A percentile compares a stretch with the other conserved stretches of the same genome.
Evolutionary conservation across 2,888 invertebrate species (phyloP).

Genomic region (Polydrusus pterygomalis): DNA sequence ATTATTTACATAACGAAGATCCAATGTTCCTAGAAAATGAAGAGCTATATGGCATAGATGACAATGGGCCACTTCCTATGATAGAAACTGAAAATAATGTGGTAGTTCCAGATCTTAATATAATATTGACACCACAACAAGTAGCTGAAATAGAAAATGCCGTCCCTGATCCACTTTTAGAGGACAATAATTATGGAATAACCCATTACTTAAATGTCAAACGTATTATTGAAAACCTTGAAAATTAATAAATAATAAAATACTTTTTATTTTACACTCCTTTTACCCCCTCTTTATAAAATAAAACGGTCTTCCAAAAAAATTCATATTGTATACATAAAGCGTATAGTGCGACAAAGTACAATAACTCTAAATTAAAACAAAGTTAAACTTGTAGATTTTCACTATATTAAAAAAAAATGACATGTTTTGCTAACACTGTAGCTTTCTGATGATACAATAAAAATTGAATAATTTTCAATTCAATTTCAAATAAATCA

Average conservation of each 20-base stretch:
- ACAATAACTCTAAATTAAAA: too few relatives aligned
- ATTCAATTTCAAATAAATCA: too few relatives aligned
- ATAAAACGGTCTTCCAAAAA: conserved; percentile 3
- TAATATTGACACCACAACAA: conserved; percentile 7
- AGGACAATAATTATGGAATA: conserved; percentile 2
- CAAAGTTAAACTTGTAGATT: too few relatives aligned
- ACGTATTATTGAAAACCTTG: conserved; percentile 6
- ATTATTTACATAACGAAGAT: conserved; percentile 7
- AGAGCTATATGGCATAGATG: conserved; percentile 7
- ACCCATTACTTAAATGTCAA: conserved; percentile 1
- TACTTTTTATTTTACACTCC: neutral
- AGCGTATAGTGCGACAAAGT: neutral
- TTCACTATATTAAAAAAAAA: too few relatives aligned
- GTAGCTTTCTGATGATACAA: too few relatives aligned
- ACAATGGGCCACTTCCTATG: conserved; percentile 4
- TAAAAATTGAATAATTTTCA: too few relatives aligned
- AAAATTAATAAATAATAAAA: conserved; percentile 1
- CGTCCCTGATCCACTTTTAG: neutral
- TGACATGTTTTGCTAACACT: too few relatives aligned
- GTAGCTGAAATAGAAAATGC: conserved; percentile 7
- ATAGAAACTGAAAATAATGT: conserved; percentile 7
- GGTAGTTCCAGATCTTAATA: conserved; percentile 5
- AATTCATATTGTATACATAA: neutral
- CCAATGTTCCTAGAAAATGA: conserved; percentile 3
- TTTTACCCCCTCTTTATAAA: neutral